phyloP scores from a whole-genome alignment of 2,113 vertebrate species.

The Limanda limanda region DNA sequence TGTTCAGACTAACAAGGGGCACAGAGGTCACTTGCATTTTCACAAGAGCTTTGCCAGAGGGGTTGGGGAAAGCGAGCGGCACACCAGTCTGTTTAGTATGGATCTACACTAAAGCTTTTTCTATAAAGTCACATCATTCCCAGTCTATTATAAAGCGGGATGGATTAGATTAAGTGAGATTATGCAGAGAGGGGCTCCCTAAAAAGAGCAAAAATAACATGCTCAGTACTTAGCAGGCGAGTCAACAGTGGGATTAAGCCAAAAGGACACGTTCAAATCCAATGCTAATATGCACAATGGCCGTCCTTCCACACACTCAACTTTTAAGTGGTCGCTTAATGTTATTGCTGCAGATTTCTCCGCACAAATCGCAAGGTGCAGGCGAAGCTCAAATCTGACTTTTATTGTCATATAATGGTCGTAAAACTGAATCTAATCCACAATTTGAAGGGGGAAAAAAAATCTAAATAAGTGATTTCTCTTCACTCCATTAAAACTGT shows the following conservation, averaged over 20 bases:
- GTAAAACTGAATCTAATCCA: slow-evolving; percentile 16
- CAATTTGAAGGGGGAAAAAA: slow-evolving; percentile 30
- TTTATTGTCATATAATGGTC: neutral
- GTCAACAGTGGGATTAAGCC: slow-evolving; percentile 78
- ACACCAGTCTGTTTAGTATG: slow-evolving; percentile 70
- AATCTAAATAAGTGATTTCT: slow-evolving; percentile 33
- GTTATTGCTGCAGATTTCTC: slow-evolving; percentile 18
- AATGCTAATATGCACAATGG: slow-evolving; percentile 71
- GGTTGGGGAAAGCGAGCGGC: slow-evolving; percentile 55
- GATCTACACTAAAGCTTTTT: slow-evolving; percentile 77
- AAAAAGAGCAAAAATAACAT: slow-evolving; percentile 82
- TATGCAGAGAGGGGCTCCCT: slow-evolving; percentile 76
- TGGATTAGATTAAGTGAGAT: slow-evolving; percentile 85
- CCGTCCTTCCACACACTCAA: slow-evolving; percentile 49
- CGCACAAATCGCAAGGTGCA: neutral
- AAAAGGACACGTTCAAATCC: slow-evolving; percentile 72
- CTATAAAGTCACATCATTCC: slow-evolving; percentile 74
- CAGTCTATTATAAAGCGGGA: slow-evolving; percentile 76
- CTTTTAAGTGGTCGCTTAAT: slow-evolving; percentile 51
- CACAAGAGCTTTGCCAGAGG: slow-evolving; percentile 77
- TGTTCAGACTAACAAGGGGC: slow-evolving; percentile 75
- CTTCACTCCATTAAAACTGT: slow-evolving; percentile 28
- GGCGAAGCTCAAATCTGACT: slow-evolving; percentile 22
- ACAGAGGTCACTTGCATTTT: slow-evolving; percentile 78
- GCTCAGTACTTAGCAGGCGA: slow-evolving; percentile 72